phyloP scores from a whole-genome alignment of 2,797 vertebrate genomes.

The Thamnophis elegans region DNA sequence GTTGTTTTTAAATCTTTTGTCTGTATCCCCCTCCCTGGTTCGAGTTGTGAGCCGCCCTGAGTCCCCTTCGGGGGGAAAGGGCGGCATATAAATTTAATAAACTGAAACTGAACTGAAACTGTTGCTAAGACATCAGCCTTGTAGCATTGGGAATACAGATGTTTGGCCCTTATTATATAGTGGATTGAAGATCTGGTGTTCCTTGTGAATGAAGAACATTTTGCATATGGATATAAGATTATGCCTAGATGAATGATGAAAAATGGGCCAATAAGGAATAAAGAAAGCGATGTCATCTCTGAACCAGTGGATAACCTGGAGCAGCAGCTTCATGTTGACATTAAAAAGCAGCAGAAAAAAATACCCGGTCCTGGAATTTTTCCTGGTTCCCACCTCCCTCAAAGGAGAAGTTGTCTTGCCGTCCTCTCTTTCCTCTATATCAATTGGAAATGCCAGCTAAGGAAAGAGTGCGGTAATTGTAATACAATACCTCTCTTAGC shows the following conservation, averaged over 20 bases:
- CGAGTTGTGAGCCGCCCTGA: too few relatives aligned
- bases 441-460: neutral
- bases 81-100: too few relatives aligned
- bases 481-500: neutral
- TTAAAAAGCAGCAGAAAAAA: neutral
- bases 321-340: neutral
- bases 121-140: neutral
- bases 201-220: neutral
- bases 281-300: neutral
- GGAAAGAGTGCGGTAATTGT: neutral
- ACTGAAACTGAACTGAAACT: too few relatives aligned
- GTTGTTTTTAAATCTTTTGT: too few relatives aligned
- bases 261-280: neutral
- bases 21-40: too few relatives aligned
- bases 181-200: neutral
- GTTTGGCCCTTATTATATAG: neutral
- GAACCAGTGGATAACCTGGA: neutral
- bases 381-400: neutral
- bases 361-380: neutral
- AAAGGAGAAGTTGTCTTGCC: neutral
- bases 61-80: too few relatives aligned
- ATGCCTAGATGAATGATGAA: neutral
- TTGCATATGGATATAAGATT: neutral
- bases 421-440: neutral
- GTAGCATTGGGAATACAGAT: neutral